Conservation (phyloP, 2,888 invertebrate genomes). For the Elegia similella region DNA sequence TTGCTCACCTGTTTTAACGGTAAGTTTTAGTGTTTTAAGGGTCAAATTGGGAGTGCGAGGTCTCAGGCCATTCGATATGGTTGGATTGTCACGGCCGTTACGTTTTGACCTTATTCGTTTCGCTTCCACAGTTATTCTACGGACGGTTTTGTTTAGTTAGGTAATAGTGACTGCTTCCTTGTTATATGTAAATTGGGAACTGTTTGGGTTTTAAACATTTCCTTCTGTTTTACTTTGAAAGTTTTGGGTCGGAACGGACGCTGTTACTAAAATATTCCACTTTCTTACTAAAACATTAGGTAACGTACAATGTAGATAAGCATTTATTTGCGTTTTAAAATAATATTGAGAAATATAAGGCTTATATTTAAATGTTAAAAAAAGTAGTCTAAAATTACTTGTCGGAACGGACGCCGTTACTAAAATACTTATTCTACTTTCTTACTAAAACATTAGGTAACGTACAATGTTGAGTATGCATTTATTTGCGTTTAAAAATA, state of each 20-base stretch:
- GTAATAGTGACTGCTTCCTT: conserved; percentile 10
- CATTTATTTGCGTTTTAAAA: no score
- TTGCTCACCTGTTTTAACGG: conserved; percentile 69
- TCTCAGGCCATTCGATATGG: conserved; percentile 46
- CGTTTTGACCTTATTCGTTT: conserved; percentile 28
- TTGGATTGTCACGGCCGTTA: conserved; percentile 48
- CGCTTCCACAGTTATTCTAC: conserved; percentile 12
- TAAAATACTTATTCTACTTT: background rate
- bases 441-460: no score
- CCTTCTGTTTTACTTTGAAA: background rate
- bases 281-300: no score
- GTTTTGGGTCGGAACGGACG: background rate
- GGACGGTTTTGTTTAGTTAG: conserved; percentile 16
- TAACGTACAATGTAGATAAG: no score
- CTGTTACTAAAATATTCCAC: background rate
- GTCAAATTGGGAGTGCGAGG: conserved; percentile 48
- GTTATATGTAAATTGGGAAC: conserved; percentile 4
- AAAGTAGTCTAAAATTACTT: no score
- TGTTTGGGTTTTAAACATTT: conserved; percentile 1
- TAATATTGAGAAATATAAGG: no score
- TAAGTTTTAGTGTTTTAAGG: conserved; percentile 56
- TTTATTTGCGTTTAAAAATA: no score
- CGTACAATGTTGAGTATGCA: no score
- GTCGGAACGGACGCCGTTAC: background rate
- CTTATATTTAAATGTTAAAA: no score